Evolutionary conservation across 2,888 invertebrate genomes (phyloP), one percentile per base, ranked within the genome.

Genomic region (Geophilus truncorum): DNA sequence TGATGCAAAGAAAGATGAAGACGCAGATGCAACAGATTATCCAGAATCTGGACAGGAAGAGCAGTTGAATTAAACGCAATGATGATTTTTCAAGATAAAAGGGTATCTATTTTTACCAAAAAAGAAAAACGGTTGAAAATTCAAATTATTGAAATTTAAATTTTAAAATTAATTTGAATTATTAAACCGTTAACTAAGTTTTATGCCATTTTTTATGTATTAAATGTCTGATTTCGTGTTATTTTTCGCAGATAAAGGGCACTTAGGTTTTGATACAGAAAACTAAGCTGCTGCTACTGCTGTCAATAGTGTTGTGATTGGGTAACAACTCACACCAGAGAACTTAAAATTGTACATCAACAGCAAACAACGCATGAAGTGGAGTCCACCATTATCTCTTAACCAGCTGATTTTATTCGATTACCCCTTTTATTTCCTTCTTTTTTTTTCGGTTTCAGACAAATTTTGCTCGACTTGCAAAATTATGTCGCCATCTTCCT

Each of bases 301-400:
- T 62, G 57, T 62, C 57, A 62, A 62, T 62, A 62, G 57, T 62
- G 57, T 62, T 62, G 57, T 62, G 57, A 62, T 62, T 62, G 57
- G 57, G 57, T 23, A 62, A 62, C 18, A 18, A 62, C 18, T 23
- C 23, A 23, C 57, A 62, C 57, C 21, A 18, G 23, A 62, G 57
- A 62, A n/a, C 57, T 62, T 62, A 62, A 62, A 62, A 62, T 62
- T 62, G 23, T 62, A 62, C 23, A 62, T 62, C 57, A 62, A 62
- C 57, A 62, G 23, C 57, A 23, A 62, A 62, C 57, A 62, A 62
- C 57, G 57, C 57, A 62, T 62, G 57, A 62, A 62, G 57, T 62
- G 57, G 57, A 62, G 57, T 62, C 57, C 57, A 62, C 57, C 57
- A 23, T 62, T 62, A 10, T 23, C 57, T 23, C 57, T 62, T 18